Evolutionary conservation across 2,797 vertebrate genomes (phyloP), one percentile per base, ranked within the genome.

Genomic region (Sebastes oblongus): DNA sequence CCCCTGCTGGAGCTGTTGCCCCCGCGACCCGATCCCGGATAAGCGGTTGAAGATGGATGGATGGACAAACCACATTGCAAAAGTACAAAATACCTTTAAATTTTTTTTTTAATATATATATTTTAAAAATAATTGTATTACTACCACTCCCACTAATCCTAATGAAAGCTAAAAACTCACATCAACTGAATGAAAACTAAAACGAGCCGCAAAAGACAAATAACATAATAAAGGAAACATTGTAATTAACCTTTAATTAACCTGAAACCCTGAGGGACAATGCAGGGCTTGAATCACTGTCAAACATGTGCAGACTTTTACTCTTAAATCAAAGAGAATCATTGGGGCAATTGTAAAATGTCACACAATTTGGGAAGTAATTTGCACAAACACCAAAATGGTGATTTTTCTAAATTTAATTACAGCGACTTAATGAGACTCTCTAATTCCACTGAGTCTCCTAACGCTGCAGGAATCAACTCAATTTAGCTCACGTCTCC

Each of bases 321-420:
- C 46, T 70, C 42, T 59, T 14, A 56, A 75, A 80, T 82, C 80
- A 81, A 67, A 82, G 36, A 76, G 46, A 73, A 27, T 79, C 50
- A 66, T n/a, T 9, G 25, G 39, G 50, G 46, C 22, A 58, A 36
- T 13, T 32, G 62, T 68, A 18, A 79, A 79, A 72, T 34, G 62
- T 77, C 50, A 69, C 39, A 65, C 64, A 67, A 46, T 83, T 77
- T 65, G 24, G 68, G n/a, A 82, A 59, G 75, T 71, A 64, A 86
- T 89, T 81, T 83, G 67, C 68, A 72, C 46, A 75, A 86, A 87
- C 68, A 86, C 56, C 46, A 39, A 72, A 88, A 86, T 77, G 72
- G 80, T 83, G 68, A 87, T 88, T 81, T 88, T 82, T 86, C 81
- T 72, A 66, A 86, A 88, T 87, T 85, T 87, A 91, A 89, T 91